phyloP scores from a whole-genome alignment of 1,140 invertebrate genomes.

The Rhagoletis pomonella region DNA sequence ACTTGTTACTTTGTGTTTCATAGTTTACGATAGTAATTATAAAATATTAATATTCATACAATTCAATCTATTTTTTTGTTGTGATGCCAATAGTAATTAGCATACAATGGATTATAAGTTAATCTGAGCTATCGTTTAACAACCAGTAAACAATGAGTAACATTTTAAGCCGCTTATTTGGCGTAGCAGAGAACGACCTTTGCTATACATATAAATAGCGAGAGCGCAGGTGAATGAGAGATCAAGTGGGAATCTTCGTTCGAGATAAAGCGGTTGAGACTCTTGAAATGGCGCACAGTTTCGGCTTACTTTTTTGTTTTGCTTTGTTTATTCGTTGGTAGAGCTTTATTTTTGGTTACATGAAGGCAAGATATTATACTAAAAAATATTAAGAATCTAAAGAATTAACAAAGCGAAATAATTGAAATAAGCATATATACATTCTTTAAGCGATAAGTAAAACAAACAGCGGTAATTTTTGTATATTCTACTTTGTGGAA shows the following conservation, averaged over 20 bases:
- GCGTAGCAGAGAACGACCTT: too few relatives aligned
- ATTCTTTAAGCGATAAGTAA: background rate
- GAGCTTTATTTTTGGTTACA: background rate
- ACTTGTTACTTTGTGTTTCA: too few relatives aligned
- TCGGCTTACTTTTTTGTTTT: background rate
- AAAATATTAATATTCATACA: too few relatives aligned
- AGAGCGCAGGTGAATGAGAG: too few relatives aligned
- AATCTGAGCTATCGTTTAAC: background rate
- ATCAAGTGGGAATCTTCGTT: background rate
- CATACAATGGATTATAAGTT: background rate
- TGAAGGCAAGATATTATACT: background rate
- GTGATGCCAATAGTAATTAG: too few relatives aligned
- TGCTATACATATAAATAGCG: too few relatives aligned
- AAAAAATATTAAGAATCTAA: background rate
- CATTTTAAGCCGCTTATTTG: too few relatives aligned
- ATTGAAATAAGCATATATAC: background rate
- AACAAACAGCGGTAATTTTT: background rate
- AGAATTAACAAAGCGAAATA: background rate
- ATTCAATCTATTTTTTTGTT: too few relatives aligned
- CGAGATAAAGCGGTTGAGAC: background rate
- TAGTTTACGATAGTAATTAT: too few relatives aligned
- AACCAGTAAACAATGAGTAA: too few relatives aligned
- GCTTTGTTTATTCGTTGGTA: background rate
- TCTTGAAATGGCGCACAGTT: background rate
- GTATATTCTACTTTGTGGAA: background rate